Evolutionary conservation across 2,888 invertebrate genomes (phyloP), one percentile per base, ranked within the genome.

Genomic region (Formica aserva): DNA sequence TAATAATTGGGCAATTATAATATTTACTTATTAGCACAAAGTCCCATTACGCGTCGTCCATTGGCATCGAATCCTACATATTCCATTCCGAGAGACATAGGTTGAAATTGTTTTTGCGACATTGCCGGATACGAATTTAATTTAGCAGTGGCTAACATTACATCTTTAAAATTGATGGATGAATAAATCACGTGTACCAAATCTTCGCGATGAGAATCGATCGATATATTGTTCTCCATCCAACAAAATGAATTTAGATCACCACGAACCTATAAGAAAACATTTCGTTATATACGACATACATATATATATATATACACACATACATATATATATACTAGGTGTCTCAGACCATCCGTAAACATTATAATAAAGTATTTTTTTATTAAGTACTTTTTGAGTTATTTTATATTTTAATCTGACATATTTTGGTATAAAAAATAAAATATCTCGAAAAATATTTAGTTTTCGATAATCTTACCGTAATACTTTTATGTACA

Each of bases 231-330:
- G 96, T 95, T 97, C 94, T 98, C 97, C 15, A 98, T 95, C 98
- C 98, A 98, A 26, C 95, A 96, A 65, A 99, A 94, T 3, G 98
- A 97, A 0, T 98, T 97, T 76, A 99, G 95, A 94, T 99, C 99
- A 71, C 99, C 99, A 76, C 97, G 96, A 0, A 97, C 97, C 8
- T 82, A 29, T 18, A 45, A 45, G 15, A 45, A 45, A 45, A 15
- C 4, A 13, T 15, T 45, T 45, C 15, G 15, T 22, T 52, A 4
- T 3, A 11, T 18, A 6, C 6, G 0, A 52, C 22, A n/a, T 45
- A 41, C 13, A 55, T 3, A 22, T 11, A 22, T 48, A 18, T 48
- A 13, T 2, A 15, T 18, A 18, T 48, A 22, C 22, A 22, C 22
- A 22, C 22, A 22, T 22, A 22, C 22, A 22, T 22, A 22, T 22